Base-by-base conservation (phyloP, 2,797 vertebrate species). In the Steatocranus sp. region DNA sequence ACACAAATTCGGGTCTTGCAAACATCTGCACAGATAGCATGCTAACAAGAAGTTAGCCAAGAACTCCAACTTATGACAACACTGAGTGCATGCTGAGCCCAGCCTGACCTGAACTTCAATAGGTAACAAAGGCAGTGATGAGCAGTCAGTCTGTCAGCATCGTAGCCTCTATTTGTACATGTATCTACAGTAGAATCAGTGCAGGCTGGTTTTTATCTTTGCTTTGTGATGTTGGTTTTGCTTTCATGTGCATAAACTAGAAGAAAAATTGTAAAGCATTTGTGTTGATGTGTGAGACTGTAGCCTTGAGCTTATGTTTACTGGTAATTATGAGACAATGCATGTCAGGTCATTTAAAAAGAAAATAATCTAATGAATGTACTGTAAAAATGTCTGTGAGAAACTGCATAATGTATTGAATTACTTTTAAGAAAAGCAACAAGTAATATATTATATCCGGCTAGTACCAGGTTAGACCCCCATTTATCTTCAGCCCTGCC, bases 331-430 rank as follows among this genome's bases (percentile, higher is more conserved):
- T 61, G 56, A 61, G 56, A 61, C 1, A 34, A 32, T 6, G 53
- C 53, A 34, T 58, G 11, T 61, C 56, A 8, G 56, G 30, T 61
- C 17, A 34, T 61, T 61, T 34, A 61, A 34, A 61, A 34, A 34
- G 10, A 61, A 61, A 61, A 61, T 51, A 51, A 23, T 51, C 20
- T 51, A 51, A 51, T 51, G 6, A 51, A 23, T 51, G 20, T 51
- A 51, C 49, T 51, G 49, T 50, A 50, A 20, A 50, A 50, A 50
- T 23, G n/a, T 0, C n/a, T 51, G 5, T 50, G 49, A 23, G 49
- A 51, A 51, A 12, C 23, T 23, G 23, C 0, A 23, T 23, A 23
- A 51, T 3, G 0, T 51, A 51, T 12, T 23, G 6, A 12, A 51
- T 58, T 58, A 56, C 0, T 56, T 56, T 17, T 4, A 3, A 7